Percentiles rank a stretch among this genome's conserved stretches.
Conservation (phyloP, 2,797 vertebrate genomes). For the Anguilla marmorata region DNA sequence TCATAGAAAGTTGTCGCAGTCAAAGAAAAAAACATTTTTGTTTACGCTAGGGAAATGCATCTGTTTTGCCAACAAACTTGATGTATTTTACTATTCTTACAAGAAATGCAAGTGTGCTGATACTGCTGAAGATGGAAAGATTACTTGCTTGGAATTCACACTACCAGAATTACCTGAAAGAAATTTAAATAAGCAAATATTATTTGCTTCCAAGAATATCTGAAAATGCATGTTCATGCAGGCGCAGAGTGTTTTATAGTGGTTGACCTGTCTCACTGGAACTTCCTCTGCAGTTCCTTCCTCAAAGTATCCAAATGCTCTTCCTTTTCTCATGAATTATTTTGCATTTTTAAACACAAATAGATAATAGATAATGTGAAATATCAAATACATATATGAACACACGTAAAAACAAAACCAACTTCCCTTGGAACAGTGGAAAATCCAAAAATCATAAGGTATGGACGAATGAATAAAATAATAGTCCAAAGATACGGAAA, state of each 20-base stretch:
- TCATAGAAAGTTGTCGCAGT: too few relatives aligned
- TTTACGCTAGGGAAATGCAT: not conserved
- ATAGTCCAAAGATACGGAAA: too few relatives aligned
- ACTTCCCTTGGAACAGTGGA: too few relatives aligned
- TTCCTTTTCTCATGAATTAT: not conserved
- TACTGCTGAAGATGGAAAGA: not conserved
- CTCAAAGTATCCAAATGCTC: not conserved
- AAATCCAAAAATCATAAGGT: too few relatives aligned
- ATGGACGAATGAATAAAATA: too few relatives aligned
- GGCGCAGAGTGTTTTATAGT: too few relatives aligned
- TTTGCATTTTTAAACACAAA: too few relatives aligned
- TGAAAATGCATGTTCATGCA: not conserved
- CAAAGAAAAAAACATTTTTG: not conserved
- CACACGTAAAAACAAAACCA: too few relatives aligned
- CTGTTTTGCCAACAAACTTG: not conserved
- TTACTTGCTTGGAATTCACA: not conserved
- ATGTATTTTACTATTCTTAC: not conserved
- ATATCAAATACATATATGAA: too few relatives aligned
- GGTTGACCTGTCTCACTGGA: too few relatives aligned
- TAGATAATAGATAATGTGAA: too few relatives aligned
- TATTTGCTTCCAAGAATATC: not conserved
- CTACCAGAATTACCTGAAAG: not conserved
- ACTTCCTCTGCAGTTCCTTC: not conserved
- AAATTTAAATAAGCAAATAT: not conserved
- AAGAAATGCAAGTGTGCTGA: not conserved